A percentile compares a stretch with the other conserved stretches of the same genome.
These are phyloP conservation scores for Agapostemon virescens DNA, from an alignment of 2,888 invertebrate species.

Conservation along the genomic window DNA sequence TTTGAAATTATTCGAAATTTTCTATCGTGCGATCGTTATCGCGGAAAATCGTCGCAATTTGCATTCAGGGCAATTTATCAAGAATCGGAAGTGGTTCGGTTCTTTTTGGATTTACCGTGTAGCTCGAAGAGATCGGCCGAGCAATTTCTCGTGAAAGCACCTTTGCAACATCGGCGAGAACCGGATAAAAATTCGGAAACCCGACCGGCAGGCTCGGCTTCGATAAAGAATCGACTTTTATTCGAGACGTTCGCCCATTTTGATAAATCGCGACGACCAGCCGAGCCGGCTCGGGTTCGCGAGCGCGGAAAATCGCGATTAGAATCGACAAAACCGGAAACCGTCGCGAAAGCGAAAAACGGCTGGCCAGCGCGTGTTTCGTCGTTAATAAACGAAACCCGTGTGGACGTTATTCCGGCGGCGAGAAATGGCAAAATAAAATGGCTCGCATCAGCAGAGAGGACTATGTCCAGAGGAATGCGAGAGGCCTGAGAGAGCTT, in stretches of 20 bases:
- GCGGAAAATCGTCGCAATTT: too few relatives aligned
- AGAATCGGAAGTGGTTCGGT: too few relatives aligned
- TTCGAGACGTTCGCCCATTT: neutral
- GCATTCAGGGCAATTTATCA: too few relatives aligned
- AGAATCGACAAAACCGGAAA: neutral
- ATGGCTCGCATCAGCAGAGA: conserved; percentile 49
- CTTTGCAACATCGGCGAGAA: neutral
- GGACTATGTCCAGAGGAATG: conserved; percentile 53
- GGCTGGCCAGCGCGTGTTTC: neutral
- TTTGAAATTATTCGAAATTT: too few relatives aligned
- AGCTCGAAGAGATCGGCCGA: too few relatives aligned
- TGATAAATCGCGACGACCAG: neutral
- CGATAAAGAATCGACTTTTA: neutral
- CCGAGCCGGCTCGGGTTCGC: neutral
- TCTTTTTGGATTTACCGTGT: too few relatives aligned
- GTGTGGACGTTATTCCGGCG: neutral
- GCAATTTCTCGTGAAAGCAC: too few relatives aligned
- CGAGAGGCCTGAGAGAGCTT: conserved; percentile 51
- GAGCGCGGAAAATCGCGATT: neutral
- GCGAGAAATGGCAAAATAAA: conserved; percentile 16
- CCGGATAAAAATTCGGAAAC: neutral
- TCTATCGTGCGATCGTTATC: too few relatives aligned
- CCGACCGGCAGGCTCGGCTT: neutral
- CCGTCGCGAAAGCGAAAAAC: neutral
- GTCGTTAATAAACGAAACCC: neutral